Base-by-base conservation (phyloP, 2,888 invertebrate species). In the Drosophila yooni region DNA sequence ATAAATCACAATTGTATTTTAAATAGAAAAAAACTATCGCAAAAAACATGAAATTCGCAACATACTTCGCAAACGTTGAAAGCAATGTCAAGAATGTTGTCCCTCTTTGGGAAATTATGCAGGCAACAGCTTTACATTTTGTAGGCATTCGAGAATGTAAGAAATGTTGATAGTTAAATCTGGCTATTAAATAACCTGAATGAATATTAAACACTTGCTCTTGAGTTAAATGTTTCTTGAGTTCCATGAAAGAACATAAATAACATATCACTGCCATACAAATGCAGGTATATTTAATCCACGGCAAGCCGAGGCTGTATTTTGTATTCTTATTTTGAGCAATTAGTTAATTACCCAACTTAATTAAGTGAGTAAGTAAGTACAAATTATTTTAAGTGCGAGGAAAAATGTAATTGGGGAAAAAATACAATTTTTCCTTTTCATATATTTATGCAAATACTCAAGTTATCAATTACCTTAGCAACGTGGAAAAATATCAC, bases 401-500 rank as follows among this genome's bases (percentile, higher is more conserved):
- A 11, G 4, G 13, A 56, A 38, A 54, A 21, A 15, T 38, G 6
- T 33, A 21, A 52, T 48, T 38, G 25, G 10, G 18, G 53, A 46
- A 70, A 48, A 52, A 11, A 11, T 11, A 11, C 2, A 40, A 13
- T 46, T 21, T 21, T 46, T 46, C 2, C 27, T 3, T 34, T 46
- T 40, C 6, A 54, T 27, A 46, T 59, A 46, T 54, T 69, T 69
- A 53, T 38, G n/a, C 36, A 27, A 3, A 18, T 62, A 59, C 62
- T 70, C 40, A 79, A 40, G 70, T 31, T 63, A 58, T 66, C 38
- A 75, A 69, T 72, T 78, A 73, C 69, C 79, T 68, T 29, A 59
- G 59, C 74, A 74, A 65, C 74, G 67, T 77, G 83, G 81, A 76
- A 85, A 85, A 81, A 85, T 88, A 84, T 85, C 83, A 83, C 83